Conservation (phyloP, 2,888 invertebrate genomes). For the Spilosoma lubricipeda region DNA sequence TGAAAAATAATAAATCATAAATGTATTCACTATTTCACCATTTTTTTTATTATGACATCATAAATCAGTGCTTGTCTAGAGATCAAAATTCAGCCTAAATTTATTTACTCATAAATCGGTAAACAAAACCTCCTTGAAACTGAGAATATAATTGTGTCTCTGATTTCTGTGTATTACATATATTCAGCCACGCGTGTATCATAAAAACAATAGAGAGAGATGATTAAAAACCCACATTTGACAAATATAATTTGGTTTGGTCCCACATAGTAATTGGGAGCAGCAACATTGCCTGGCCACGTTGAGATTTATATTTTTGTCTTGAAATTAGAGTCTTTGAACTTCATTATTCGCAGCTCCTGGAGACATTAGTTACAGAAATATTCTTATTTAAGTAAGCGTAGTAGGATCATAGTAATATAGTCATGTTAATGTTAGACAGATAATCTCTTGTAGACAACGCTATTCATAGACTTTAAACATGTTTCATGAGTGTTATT, state of each 20-base stretch:
- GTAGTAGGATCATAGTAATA: too few relatives aligned
- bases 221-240: not conserved
- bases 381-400: too few relatives aligned
- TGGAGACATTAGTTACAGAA: too few relatives aligned
- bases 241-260: not conserved
- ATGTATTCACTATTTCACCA: too few relatives aligned
- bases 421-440: too few relatives aligned
- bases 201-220: too few relatives aligned
- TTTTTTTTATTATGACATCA: too few relatives aligned
- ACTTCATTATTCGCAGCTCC: not conserved
- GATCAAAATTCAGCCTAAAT: not conserved
- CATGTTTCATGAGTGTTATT: too few relatives aligned
- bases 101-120: not conserved
- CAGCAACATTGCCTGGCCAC: not conserved
- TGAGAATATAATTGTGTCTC: not conserved
- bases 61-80: not conserved
- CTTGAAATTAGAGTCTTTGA: not conserved
- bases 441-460: too few relatives aligned
- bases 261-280: not conserved
- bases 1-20: too few relatives aligned
- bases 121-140: not conserved
- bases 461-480: too few relatives aligned
- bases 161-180: not conserved
- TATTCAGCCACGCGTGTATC: not conserved
- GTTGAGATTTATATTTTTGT: not conserved